phyloP scores from a whole-genome alignment of 2,113 vertebrate species.

The Mirounga angustirostris region DNA sequence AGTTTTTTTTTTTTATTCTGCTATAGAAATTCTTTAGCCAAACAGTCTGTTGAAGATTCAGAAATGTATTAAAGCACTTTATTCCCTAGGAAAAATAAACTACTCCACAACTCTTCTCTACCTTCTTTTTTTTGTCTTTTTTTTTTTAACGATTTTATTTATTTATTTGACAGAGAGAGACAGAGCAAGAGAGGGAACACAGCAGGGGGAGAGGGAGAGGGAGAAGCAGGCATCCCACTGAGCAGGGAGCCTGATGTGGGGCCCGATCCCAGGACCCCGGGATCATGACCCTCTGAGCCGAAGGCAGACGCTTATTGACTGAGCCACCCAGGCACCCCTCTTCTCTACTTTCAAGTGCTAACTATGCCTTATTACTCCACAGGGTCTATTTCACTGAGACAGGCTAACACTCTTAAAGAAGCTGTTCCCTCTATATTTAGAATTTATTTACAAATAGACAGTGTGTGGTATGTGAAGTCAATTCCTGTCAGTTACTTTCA shows the following conservation, averaged over 20 bases:
- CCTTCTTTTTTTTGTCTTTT: neutral
- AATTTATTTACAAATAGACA: slow-evolving; percentile 41
- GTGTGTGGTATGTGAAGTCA: neutral
- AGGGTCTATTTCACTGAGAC: slow-evolving; percentile 47
- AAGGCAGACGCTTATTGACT: too few relatives aligned
- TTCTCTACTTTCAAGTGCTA: slow-evolving; percentile 27
- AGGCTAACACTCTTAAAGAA: slow-evolving; percentile 47
- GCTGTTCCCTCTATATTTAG: neutral
- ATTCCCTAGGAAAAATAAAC: slow-evolving; percentile 62
- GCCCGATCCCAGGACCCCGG: too few relatives aligned
- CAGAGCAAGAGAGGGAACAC: too few relatives aligned
- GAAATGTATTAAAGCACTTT: slow-evolving; percentile 50
- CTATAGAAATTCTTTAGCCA: slow-evolving; percentile 8
- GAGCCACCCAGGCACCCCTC: neutral
- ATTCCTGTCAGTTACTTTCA: slow-evolving; percentile 13
- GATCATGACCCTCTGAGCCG: too few relatives aligned
- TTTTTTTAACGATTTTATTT: too few relatives aligned
- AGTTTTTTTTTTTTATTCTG: neutral
- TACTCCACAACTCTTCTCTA: neutral
- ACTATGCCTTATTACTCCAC: slow-evolving; percentile 64
- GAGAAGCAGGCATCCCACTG: too few relatives aligned
- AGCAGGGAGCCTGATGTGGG: too few relatives aligned
- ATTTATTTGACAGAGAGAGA: too few relatives aligned
- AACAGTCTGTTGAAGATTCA: slow-evolving; percentile 27
- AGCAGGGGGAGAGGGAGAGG: too few relatives aligned